Evolutionary conservation across 2,888 invertebrate species (phyloP).

Genomic region (Acanthosepion esculentum): DNA sequence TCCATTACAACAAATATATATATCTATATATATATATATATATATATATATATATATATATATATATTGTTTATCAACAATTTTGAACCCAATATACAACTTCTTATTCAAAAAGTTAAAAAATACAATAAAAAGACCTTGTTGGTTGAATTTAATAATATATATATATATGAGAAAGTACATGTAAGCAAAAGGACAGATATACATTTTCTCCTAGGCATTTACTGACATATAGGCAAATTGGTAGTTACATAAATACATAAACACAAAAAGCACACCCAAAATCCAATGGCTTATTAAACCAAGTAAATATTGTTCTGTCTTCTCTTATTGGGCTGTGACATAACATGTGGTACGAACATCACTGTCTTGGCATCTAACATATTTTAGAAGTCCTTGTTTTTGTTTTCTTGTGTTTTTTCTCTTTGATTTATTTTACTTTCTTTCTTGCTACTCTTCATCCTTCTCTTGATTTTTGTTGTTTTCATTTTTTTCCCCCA

Average conservation of each 20-base stretch:
- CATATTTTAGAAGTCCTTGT: not conserved
- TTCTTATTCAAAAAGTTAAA: too few species aligned
- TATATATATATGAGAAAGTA: not conserved
- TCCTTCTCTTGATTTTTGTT: not conserved
- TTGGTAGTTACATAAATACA: not conserved
- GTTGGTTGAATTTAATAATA: not conserved
- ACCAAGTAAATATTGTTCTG: constrained; percentile 33
- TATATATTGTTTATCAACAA: not conserved
- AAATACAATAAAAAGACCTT: too few species aligned
- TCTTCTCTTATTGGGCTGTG: constrained; percentile 33
- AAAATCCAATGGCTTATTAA: constrained; percentile 13
- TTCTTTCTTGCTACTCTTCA: not conserved
- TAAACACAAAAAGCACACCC: not conserved
- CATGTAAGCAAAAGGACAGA: not conserved
- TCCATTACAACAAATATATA: too few species aligned
- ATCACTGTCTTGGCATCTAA: not conserved
- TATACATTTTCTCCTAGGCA: not conserved
- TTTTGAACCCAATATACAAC: too few species aligned
- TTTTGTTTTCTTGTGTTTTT: not conserved
- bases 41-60: not conserved
- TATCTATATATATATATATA: not conserved
- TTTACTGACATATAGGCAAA: not conserved
- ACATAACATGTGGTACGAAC: not conserved
- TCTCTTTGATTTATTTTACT: not conserved
- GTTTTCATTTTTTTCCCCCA: not conserved